Evolutionary conservation across 2,113 vertebrate genomes (phyloP).

Genomic region (Paratilapia polleni): DNA sequence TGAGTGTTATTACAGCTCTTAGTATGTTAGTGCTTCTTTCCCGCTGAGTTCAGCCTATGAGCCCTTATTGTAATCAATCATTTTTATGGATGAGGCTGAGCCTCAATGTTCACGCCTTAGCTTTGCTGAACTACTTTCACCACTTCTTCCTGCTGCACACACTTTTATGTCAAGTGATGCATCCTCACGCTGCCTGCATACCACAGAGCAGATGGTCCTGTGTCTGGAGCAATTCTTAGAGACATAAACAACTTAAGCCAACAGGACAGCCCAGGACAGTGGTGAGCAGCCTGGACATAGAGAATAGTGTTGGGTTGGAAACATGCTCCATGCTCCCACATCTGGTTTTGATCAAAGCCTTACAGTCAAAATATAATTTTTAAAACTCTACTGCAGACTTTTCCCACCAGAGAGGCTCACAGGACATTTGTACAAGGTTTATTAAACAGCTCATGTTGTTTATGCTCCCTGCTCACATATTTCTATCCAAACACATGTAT

Average conservation of each 20-base stretch:
- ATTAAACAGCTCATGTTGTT: conserved; percentile 12
- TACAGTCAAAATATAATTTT: conserved; percentile 36
- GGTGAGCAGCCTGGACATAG: conserved; percentile 8
- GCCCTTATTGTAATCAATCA: background rate
- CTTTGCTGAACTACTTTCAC: background rate
- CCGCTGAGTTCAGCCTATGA: background rate
- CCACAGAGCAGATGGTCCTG: background rate
- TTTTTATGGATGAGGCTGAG: background rate
- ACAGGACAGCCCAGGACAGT: background rate
- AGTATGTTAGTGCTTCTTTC: background rate
- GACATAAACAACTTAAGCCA: background rate
- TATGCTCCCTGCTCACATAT: background rate
- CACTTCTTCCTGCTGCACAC: background rate
- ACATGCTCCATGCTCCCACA: conserved; percentile 51
- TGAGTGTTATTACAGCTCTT: background rate
- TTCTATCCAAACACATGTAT: background rate
- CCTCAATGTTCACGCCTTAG: background rate
- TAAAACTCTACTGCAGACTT: background rate
- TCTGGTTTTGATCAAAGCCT: conserved; percentile 63
- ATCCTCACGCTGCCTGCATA: conserved; percentile 16
- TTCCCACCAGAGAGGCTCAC: conserved; percentile 23
- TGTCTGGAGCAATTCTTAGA: background rate
- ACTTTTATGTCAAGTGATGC: conserved; percentile 1
- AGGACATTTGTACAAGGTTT: background rate
- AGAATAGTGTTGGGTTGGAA: conserved; percentile 12